A percentile compares a stretch with the other conserved stretches of the same genome.
phyloP scores from a whole-genome alignment of 2,888 invertebrate species.

The Entomobrya multifasciata region DNA sequence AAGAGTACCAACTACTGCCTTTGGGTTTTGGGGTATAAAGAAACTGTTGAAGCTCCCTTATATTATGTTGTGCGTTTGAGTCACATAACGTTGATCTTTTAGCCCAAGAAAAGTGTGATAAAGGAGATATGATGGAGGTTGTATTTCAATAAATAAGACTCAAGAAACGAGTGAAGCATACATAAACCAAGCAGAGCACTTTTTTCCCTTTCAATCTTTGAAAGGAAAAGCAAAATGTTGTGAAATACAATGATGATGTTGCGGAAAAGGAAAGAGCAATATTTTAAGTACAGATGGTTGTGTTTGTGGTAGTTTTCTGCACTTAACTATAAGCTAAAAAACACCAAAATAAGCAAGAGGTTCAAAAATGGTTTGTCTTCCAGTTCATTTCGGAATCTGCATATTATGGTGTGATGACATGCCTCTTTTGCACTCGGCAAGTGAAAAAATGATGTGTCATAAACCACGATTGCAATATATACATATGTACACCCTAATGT shows the following conservation, averaged over 20 bases:
- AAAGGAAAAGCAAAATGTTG: neutral
- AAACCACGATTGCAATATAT: neutral
- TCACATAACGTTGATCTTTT: neutral
- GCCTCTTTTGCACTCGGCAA: too few relatives aligned
- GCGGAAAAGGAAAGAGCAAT: neutral
- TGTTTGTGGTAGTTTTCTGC: too few relatives aligned
- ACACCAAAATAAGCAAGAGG: too few relatives aligned
- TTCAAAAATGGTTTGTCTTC: too few relatives aligned
- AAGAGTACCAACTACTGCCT: too few relatives aligned
- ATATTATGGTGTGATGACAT: too few relatives aligned
- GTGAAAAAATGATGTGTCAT: neutral
- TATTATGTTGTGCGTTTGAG: neutral
- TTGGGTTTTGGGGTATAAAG: conserved; percentile 28
- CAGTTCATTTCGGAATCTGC: too few relatives aligned
- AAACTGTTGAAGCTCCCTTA: neutral
- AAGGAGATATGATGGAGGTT: neutral
- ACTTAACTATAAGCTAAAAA: too few relatives aligned
- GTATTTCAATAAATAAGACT: conserved; percentile 2
- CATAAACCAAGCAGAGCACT: conserved; percentile 20
- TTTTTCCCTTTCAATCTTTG: neutral
- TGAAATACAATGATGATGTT: neutral
- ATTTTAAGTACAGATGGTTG: neutral
- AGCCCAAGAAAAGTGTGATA: neutral
- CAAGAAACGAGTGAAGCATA: neutral
- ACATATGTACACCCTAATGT: neutral